Evolutionary conservation across 1,140 invertebrate species (phyloP), one percentile per base, ranked within the genome.

Genomic region (Hormaphis cornu): DNA sequence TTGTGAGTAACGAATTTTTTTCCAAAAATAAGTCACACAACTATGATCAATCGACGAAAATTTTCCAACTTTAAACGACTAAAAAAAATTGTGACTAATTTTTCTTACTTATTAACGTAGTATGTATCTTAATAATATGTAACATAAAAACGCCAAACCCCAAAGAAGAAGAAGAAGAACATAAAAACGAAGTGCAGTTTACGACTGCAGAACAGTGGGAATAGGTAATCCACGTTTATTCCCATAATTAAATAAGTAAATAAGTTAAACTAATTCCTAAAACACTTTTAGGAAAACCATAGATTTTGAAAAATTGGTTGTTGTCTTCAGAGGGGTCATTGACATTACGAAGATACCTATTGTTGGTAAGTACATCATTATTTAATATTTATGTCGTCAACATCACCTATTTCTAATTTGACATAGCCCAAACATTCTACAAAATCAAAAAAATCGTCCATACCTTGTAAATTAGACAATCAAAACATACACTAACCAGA

Each of bases 181-280:
- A 56, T 33, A 56, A 3, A 56, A 56, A 35, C 53, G 30, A 56
- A 56, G 28, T 35, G 30, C 35, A 56, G 53, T 56, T 30, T 33
- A 56, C 20, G 35, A 56, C 9, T 56, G 30, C 6, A 56, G 53
- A 35, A 35, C 30, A 56, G 18, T 20, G 18, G 52, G 52, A 54
- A 54, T 54, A 54, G 28, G 28, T 54, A 54, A 54, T 54, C 52
- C 52, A 54, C 52, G 52, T 30, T 30, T 54, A 54, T 33, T 30
- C 28, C 28, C 30, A 16, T 54, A 54, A n/a, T 54, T 54, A 30
- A 54, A 30, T n/a, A n/a, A n/a, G n/a, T n/a, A n/a, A n/a, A n/a
- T n/a, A n/a, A n/a, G n/a, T 7, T 54, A 12, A 10, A 54, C 28
- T 33, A 54, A 54, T 54, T 54, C 26, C n/a, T 30, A 56, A 28